Percentiles rank a stretch among this genome's conserved stretches.
phyloP scores from a whole-genome alignment of 2,113 vertebrate genomes.

The Notarius quadriscutis region DNA sequence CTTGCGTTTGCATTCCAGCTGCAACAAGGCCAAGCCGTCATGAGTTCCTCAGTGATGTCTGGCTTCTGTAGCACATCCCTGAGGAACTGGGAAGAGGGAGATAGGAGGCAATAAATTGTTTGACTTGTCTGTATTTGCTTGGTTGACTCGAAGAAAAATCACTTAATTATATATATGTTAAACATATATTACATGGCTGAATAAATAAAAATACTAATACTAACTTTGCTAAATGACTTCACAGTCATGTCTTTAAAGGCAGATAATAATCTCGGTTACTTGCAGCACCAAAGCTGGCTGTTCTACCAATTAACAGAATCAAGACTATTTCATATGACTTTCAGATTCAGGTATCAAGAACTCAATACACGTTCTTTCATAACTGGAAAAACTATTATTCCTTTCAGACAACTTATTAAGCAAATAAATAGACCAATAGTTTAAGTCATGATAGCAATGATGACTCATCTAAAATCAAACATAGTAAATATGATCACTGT shows the following conservation, averaged over 20 bases:
- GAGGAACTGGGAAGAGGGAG: not conserved
- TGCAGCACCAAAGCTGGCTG: not conserved
- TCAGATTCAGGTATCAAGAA: not conserved
- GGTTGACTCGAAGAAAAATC: not conserved
- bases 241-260: not conserved
- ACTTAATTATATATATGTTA: constrained; percentile 8
- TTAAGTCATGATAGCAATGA: constrained; percentile 26
- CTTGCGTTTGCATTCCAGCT: not conserved
- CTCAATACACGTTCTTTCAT: constrained; percentile 4
- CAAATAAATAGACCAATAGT: constrained; percentile 50
- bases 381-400: constrained; percentile 10
- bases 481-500: constrained; percentile 28
- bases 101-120: not conserved
- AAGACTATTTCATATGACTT: not conserved
- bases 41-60: not conserved
- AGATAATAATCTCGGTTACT: not conserved
- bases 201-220: constrained; percentile 1
- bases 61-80: not conserved
- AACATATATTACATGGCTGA: not conserved
- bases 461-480: constrained; percentile 38
- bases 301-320: not conserved
- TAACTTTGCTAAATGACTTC: not conserved
- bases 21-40: not conserved
- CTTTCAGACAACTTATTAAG: constrained; percentile 28
- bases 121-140: not conserved